Evolutionary conservation across 2,113 vertebrate genomes (phyloP).

Genomic region (Lucifuga dentata): DNA sequence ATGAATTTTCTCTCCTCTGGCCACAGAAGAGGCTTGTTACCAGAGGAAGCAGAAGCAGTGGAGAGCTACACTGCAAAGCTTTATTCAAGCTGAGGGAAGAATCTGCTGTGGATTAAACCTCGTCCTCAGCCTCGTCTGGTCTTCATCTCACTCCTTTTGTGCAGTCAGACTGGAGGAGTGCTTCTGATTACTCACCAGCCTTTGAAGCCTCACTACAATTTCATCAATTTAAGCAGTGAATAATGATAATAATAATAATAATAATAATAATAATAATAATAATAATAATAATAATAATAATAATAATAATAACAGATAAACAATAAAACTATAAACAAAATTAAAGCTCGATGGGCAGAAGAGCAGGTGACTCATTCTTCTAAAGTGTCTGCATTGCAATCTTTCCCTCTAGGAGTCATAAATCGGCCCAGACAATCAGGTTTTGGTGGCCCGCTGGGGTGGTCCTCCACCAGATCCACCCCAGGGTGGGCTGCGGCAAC

Average conservation of each 20-base stretch:
- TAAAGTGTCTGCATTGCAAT: slow-evolving; percentile 61
- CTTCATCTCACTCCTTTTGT: slow-evolving; percentile 76
- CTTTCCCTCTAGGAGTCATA: slow-evolving; percentile 65
- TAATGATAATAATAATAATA: slow-evolving; percentile 40
- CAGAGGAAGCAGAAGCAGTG: slow-evolving; percentile 60
- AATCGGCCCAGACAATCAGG: slow-evolving; percentile 65
- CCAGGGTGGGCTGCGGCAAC: slow-evolving; percentile 73
- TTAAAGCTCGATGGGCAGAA: slow-evolving; percentile 8
- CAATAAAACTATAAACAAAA: neutral
- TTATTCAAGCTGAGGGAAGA: slow-evolving; percentile 69
- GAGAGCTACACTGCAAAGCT: slow-evolving; percentile 65
- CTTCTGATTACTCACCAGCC: slow-evolving; percentile 68
- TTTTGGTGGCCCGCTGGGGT: slow-evolving; percentile 71
- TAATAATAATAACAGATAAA: neutral
- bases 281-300: neutral
- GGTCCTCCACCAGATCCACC: slow-evolving; percentile 68
- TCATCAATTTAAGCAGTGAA: slow-evolving; percentile 55
- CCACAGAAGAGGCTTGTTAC: slow-evolving; percentile 77
- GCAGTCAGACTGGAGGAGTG: slow-evolving; percentile 66
- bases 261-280: neutral
- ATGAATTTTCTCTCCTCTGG: slow-evolving; percentile 51
- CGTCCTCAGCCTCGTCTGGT: slow-evolving; percentile 71
- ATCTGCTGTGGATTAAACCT: slow-evolving; percentile 79
- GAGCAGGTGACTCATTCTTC: slow-evolving; percentile 39
- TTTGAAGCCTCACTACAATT: slow-evolving; percentile 67